Evolutionary conservation across 92 coral and sea anemone genomes (phyloP).

Genomic region (Meandrina meandrites): DNA sequence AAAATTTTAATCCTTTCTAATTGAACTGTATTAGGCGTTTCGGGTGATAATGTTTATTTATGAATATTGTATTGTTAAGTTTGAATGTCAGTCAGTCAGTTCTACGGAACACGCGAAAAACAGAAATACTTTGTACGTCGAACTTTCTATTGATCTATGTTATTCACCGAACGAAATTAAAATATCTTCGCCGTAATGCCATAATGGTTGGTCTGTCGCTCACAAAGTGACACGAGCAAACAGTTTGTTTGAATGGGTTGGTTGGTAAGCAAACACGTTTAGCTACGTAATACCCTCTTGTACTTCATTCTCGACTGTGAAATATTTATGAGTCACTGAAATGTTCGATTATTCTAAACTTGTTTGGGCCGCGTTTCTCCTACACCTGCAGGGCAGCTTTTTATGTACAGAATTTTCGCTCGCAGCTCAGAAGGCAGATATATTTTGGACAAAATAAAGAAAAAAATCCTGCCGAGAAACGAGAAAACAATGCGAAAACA

Average conservation of each 20-base stretch:
- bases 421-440: neutral
- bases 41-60: slow-evolving; percentile 54
- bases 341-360: slow-evolving; percentile 21
- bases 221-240: slow-evolving; percentile 83
- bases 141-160: slow-evolving; percentile 72
- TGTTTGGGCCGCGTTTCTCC: neutral
- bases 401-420: neutral
- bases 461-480: neutral
- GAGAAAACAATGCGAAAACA: neutral
- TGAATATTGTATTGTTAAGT: slow-evolving; percentile 40
- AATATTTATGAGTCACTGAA: slow-evolving; percentile 35
- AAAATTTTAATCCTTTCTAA: slow-evolving; percentile 50
- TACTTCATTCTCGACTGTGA: slow-evolving; percentile 23
- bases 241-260: slow-evolving; percentile 85
- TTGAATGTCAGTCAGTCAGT: slow-evolving; percentile 31
- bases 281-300: slow-evolving; percentile 72
- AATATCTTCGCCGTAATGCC: slow-evolving; percentile 88
- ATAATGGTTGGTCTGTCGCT: slow-evolving; percentile 82
- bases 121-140: slow-evolving; percentile 45
- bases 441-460: neutral
- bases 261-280: slow-evolving; percentile 79
- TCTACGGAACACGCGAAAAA: slow-evolving; percentile 45
- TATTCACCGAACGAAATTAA: slow-evolving; percentile 81
- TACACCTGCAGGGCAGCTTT: neutral
- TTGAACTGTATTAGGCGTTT: slow-evolving; percentile 54